Evolutionary conservation across 2,888 invertebrate species (phyloP), one percentile per base, ranked within the genome.

Genomic region (Ceriagrion tenellum): DNA sequence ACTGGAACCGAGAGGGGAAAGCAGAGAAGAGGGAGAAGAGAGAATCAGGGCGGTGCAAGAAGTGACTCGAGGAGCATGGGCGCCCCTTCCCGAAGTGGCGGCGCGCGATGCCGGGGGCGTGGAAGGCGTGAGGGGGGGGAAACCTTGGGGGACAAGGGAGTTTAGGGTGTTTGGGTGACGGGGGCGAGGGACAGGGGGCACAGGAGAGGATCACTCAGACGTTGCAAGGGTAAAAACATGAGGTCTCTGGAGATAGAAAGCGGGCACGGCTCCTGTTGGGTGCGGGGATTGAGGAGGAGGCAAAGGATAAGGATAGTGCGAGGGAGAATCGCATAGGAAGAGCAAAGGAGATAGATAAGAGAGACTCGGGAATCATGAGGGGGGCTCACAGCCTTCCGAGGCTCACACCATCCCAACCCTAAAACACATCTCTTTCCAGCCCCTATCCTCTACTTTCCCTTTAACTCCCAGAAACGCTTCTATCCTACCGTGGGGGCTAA

Each of bases 181-280:
- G 89, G 26, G 10, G 69, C 0, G 40, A 16, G 23, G 40, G 40
- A 0, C n/a, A 55, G 8, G 55, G 16, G 55, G 47, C 10, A 55
- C 8, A 69, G 47, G 69, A 47, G 91, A 63, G 91, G 91, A 91
- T 63, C 91, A 47, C 93, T 93, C 93, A 47, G 93, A 40, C 47
- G 40, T 35, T n/a, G 93, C 47, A 20, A 59, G 63, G 91, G 93
- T 47, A 93, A 93, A 93, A 93, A 93, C 93, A 93, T 93, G 47
- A 93, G 69, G 47, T 93, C 93, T 93, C 93, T 35, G 47, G 93
- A 40, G 93, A 47, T 63, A 23, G 63, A 93, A 40, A 40, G 35
- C 35, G 81, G 81, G 81, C 18, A 18, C 12, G 35, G 81, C n/a
- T n/a, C 69, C 69, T 2, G 26, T 69, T 35, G 30, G 35, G 81